Evolutionary conservation across 2,888 invertebrate species (phyloP).

Genomic region (Papilio demoleus): DNA sequence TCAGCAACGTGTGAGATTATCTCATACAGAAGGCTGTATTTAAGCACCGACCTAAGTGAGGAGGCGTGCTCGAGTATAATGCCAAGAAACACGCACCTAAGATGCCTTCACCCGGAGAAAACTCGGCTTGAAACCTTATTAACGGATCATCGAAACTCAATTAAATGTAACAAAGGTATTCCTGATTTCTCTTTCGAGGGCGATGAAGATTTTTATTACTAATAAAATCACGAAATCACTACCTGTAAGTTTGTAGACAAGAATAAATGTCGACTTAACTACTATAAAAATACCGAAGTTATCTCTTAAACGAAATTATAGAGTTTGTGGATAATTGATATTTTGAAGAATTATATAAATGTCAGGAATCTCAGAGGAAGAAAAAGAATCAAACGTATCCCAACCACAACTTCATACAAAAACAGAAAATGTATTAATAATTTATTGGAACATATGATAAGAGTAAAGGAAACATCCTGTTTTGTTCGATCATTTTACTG

Average conservation of each 20-base stretch:
- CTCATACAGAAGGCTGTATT: constrained; percentile 12
- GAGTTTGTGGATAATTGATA: background rate
- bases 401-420: constrained; percentile 35
- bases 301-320: background rate
- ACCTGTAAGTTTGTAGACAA: too few relatives aligned
- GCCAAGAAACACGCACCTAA: constrained; percentile 16
- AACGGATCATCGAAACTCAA: background rate
- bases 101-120: constrained; percentile 7
- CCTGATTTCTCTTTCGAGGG: too few relatives aligned
- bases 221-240: too few relatives aligned
- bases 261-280: too few relatives aligned
- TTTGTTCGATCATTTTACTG: constrained; percentile 38
- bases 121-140: background rate
- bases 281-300: background rate
- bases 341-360: too few relatives aligned
- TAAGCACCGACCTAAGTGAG: constrained; percentile 18
- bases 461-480: constrained; percentile 48
- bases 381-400: constrained; percentile 31
- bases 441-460: constrained; percentile 46
- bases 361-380: background rate
- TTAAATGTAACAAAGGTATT: too few relatives aligned
- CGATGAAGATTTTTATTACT: too few relatives aligned
- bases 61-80: constrained; percentile 34
- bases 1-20: constrained; percentile 20
- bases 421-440: constrained; percentile 43